phyloP scores from a whole-genome alignment of 1,140 invertebrate genomes.

The Scaptomyza hsui region DNA sequence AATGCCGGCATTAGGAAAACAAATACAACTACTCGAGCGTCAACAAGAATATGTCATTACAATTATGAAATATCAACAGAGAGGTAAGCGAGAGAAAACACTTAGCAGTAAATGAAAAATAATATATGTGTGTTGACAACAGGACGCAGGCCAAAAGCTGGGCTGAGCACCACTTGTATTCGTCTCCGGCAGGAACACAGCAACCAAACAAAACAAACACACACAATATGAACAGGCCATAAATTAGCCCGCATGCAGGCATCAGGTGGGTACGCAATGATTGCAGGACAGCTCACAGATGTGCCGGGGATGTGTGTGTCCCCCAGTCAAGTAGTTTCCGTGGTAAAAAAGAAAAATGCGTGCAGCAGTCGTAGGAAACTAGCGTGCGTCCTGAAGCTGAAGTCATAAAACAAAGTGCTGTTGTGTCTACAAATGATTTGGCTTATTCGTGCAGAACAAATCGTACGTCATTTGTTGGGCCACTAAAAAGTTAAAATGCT shows the following conservation, averaged over 20 bases:
- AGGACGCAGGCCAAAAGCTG: slow-evolving; percentile 36
- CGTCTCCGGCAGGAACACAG: too few relatives aligned
- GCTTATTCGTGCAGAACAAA: slow-evolving; percentile 81
- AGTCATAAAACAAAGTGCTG: slow-evolving; percentile 78
- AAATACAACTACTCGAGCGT: slow-evolving; percentile 74
- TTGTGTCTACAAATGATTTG: slow-evolving; percentile 76
- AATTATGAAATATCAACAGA: slow-evolving; percentile 70
- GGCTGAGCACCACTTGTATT: slow-evolving; percentile 24
- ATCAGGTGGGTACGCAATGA: slow-evolving; percentile 75
- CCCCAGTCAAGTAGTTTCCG: slow-evolving; percentile 11
- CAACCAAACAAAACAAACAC: slow-evolving; percentile 43
- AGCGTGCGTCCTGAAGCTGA: slow-evolving; percentile 12
- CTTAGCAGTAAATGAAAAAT: slow-evolving; percentile 74
- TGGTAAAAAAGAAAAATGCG: slow-evolving; percentile 45
- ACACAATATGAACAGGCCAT: slow-evolving; percentile 67
- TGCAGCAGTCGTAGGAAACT: slow-evolving; percentile 15
- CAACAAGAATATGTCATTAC: slow-evolving; percentile 70
- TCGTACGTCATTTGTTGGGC: slow-evolving; percentile 79
- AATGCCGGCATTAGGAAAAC: slow-evolving; percentile 61
- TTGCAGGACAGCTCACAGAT: slow-evolving; percentile 36
- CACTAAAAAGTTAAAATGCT: slow-evolving; percentile 67
- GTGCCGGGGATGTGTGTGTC: slow-evolving; percentile 2
- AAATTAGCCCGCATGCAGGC: slow-evolving; percentile 76
- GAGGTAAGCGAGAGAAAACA: slow-evolving; percentile 49
- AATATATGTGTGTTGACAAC: slow-evolving; percentile 48